Percentiles rank a stretch among this genome's conserved stretches.
These are phyloP conservation scores for Sebastes oblongus DNA, from an alignment of 2,797 vertebrate species.

Conservation along the genomic window DNA sequence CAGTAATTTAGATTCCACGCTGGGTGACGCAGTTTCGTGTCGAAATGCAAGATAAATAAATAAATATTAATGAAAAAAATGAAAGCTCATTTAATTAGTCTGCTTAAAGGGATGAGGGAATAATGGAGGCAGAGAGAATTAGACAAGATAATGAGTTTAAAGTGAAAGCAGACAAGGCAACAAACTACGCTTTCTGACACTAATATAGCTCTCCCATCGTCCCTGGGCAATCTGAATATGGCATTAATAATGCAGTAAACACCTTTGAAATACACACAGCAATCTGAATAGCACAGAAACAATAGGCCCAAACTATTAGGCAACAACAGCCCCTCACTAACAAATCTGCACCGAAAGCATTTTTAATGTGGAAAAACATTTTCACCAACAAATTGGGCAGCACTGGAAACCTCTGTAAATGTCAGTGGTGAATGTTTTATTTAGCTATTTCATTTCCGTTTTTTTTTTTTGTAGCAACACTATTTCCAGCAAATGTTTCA, in stretches of 20 bases:
- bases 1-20: slow-evolving; percentile 51
- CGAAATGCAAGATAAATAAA: slow-evolving; percentile 56
- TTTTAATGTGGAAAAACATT: slow-evolving; percentile 35
- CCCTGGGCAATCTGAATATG: slow-evolving; percentile 61
- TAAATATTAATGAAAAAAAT: slow-evolving; percentile 73
- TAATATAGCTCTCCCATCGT: slow-evolving; percentile 63
- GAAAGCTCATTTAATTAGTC: slow-evolving; percentile 80
- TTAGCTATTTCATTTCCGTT: slow-evolving; percentile 1
- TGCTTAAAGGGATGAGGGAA: slow-evolving; percentile 81
- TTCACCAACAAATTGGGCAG: slow-evolving; percentile 32
- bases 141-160: slow-evolving; percentile 81
- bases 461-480: neutral
- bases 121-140: slow-evolving; percentile 79
- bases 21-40: slow-evolving; percentile 40
- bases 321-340: slow-evolving; percentile 28
- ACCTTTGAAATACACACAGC: slow-evolving; percentile 72
- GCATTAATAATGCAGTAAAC: slow-evolving; percentile 79
- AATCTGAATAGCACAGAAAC: slow-evolving; percentile 64
- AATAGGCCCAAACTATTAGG: slow-evolving; percentile 47
- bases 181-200: slow-evolving; percentile 69
- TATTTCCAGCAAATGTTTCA: slow-evolving; percentile 2
- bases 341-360: slow-evolving; percentile 34
- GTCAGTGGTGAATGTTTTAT: slow-evolving; percentile 38
- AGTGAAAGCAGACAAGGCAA: slow-evolving; percentile 73
- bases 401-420: slow-evolving; percentile 10